These are phyloP conservation scores for Pandemis corylana DNA, from an alignment of 2,888 invertebrate genomes.

Conservation along the genomic window DNA sequence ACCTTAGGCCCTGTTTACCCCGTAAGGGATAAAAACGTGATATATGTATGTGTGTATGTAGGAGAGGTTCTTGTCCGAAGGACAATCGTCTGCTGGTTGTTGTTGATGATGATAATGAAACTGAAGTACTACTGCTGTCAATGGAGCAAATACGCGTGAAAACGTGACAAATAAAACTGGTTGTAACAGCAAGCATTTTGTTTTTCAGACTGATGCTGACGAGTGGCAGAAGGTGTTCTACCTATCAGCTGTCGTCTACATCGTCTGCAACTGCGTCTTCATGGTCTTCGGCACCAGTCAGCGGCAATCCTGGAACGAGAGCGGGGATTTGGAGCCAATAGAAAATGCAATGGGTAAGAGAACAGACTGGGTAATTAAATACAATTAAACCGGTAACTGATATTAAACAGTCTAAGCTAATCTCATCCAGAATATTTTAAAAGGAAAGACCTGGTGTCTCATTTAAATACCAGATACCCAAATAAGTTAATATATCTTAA, in stretches of 20 bases:
- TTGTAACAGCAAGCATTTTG: neutral
- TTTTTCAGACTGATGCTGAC: constrained; percentile 73
- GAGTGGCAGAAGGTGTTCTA: constrained; percentile 89
- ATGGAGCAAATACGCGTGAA: neutral
- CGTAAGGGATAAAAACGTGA: too few species aligned
- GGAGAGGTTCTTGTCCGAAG: too few species aligned
- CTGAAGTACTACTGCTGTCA: neutral
- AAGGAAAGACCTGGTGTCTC: too few species aligned
- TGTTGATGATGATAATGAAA: neutral
- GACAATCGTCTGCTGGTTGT: too few species aligned
- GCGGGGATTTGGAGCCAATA: constrained; percentile 42
- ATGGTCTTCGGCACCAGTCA: constrained; percentile 86
- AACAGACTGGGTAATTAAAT: too few species aligned
- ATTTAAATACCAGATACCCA: too few species aligned
- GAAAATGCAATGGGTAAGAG: constrained; percentile 17
- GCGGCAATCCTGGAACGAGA: constrained; percentile 88
- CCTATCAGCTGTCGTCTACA: constrained; percentile 85
- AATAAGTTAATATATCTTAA: too few species aligned
- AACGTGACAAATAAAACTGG: neutral
- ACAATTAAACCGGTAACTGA: too few species aligned
- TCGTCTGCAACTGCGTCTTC: constrained; percentile 86
- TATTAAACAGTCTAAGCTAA: too few species aligned
- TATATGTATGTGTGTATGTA: too few species aligned
- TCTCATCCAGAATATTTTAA: too few species aligned
- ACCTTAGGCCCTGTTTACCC: too few species aligned